Evolutionary conservation across 2,113 vertebrate genomes (phyloP).

Genomic region (Anguilla rostrata): DNA sequence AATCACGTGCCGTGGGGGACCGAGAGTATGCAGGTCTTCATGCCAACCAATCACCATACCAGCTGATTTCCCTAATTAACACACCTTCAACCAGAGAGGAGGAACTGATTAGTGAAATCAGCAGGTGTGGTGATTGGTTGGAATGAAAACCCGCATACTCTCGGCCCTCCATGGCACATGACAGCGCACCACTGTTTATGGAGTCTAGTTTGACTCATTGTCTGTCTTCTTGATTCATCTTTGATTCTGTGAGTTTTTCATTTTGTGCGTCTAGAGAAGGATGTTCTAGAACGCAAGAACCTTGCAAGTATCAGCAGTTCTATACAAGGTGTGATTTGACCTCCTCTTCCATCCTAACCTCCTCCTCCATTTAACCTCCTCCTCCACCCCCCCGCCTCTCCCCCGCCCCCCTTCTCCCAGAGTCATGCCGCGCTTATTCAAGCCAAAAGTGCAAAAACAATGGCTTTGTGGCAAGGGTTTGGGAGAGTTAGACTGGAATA

Average conservation of each 20-base stretch:
- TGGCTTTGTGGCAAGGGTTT: conserved; percentile 25
- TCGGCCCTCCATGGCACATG: too few relatives aligned
- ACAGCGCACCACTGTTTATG: too few relatives aligned
- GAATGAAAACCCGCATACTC: too few relatives aligned
- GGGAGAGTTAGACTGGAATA: conserved; percentile 33
- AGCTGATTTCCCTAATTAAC: too few relatives aligned
- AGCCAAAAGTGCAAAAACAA: conserved; percentile 24
- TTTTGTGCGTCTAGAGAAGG: background rate
- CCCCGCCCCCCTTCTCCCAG: background rate
- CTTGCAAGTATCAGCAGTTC: background rate
- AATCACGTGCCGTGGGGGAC: too few relatives aligned
- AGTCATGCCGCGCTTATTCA: conserved; percentile 12
- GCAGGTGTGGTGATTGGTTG: too few relatives aligned
- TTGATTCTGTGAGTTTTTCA: background rate
- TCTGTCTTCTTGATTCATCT: conserved; percentile 3
- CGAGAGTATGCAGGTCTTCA: too few relatives aligned
- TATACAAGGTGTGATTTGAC: conserved; percentile 10
- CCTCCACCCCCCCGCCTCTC: background rate
- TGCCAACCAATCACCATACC: too few relatives aligned
- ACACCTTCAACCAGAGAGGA: too few relatives aligned
- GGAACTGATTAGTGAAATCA: too few relatives aligned
- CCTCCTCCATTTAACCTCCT: background rate
- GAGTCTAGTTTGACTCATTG: background rate
- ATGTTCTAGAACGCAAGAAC: conserved; percentile 9
- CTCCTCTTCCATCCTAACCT: too few relatives aligned